A percentile compares a stretch with the other conserved stretches of the same genome.
Conservation (phyloP, 2,888 invertebrate species). For the Copidosoma aretas region DNA sequence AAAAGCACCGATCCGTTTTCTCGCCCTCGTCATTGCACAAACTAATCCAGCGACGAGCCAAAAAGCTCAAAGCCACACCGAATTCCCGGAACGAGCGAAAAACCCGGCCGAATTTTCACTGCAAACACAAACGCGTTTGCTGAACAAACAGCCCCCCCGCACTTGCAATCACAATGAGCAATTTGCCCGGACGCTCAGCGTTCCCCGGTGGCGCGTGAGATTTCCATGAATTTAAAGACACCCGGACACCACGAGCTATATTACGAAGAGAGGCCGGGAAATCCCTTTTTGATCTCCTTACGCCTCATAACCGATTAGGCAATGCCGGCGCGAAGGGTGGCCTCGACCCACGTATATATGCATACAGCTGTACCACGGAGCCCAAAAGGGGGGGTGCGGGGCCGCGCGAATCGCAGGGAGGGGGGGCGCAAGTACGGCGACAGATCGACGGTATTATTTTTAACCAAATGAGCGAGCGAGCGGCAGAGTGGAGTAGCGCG, state of each 20-base stretch:
- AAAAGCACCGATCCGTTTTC: too few species aligned
- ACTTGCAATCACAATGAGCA: not conserved
- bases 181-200: not conserved
- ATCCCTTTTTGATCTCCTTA: slow-evolving; percentile 27
- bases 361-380: too few species aligned
- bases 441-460: slow-evolving; percentile 54
- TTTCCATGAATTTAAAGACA: slow-evolving; percentile 28
- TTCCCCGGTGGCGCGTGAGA: not conserved
- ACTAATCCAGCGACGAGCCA: too few species aligned
- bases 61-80: too few species aligned
- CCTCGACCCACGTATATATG: not conserved
- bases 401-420: slow-evolving; percentile 43
- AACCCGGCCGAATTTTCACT: not conserved
- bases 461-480: slow-evolving; percentile 48
- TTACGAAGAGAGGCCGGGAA: not conserved
- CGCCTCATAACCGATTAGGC: not conserved
- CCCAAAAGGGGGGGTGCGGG: slow-evolving; percentile 38
- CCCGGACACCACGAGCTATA: not conserved
- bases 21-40: too few species aligned
- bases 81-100: slow-evolving; percentile 6
- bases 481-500: not conserved
- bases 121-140: slow-evolving; percentile 28
- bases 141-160: slow-evolving; percentile 16
- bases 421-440: slow-evolving; percentile 39
- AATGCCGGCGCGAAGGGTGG: not conserved